Evolutionary conservation across 2,888 invertebrate genomes (phyloP), one percentile per base, ranked within the genome.

Genomic region (Polydrusus tereticollis): DNA sequence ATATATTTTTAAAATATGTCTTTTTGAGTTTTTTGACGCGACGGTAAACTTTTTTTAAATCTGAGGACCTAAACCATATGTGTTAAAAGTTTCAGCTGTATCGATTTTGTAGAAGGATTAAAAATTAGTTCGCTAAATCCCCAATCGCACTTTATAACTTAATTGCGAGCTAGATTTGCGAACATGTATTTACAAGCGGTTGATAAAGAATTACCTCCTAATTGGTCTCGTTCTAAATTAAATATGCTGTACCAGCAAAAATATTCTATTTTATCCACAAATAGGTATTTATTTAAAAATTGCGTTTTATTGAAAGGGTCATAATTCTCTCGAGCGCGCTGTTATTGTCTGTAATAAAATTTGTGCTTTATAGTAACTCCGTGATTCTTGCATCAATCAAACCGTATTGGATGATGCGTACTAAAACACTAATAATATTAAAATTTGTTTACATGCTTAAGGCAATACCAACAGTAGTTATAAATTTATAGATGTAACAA

Each of bases 311-410:
- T 36, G 52, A n/a, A 64, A 3, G 52, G 38, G 8, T 36, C 23
- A 52, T 64, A 64, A 52, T 23, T 64, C 52, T 29, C 52, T 45
- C 45, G 45, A 60, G 20, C 21, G 38, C 10, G 20, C 14, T 52
- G 26, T 64, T 64, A 64, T 36, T 64, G 38, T 23, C 16, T 5
- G 36, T 21, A 36, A 58, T 64, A 64, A 64, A 64, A 64, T 57
- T 69, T 57, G 38, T 64, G 41, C 64, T 58, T 21, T 58, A 57
- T 65, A 57, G 55, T 70, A 45, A 63, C 45, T 64, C 52, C 65
- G 57, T 36, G 57, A 70, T 52, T 70, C 57, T 36, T 26, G 52
- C 23, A 63, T 70, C 18, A 58, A 70, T 70, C 43, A 58, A 57
- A 69, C 36, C 63, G 33, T 16, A 59, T 60, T 52, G n/a, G n/a